These are phyloP conservation scores for Anguilla rostrata DNA, from an alignment of 2,113 vertebrate genomes.

Conservation along the genomic window DNA sequence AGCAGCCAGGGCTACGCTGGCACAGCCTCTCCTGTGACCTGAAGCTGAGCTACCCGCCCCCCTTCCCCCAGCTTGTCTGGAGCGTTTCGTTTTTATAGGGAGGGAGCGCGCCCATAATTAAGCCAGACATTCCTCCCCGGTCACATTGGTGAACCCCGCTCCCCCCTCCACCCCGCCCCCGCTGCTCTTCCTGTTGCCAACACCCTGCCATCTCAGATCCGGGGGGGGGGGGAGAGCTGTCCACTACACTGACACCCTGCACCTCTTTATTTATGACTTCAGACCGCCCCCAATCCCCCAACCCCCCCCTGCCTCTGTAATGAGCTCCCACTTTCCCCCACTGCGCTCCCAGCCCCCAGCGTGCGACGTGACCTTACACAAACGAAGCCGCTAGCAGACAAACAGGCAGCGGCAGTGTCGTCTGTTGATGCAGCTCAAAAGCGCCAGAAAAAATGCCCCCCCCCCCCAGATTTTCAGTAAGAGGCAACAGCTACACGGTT, in stretches of 20 bases:
- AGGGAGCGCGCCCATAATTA: conserved; percentile 70
- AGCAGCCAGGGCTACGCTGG: conserved; percentile 37
- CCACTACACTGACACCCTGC: conserved; percentile 49
- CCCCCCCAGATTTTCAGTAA: not conserved
- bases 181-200: conserved; percentile 39
- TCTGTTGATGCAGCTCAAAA: not conserved
- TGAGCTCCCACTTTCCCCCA: conserved; percentile 43
- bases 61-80: conserved; percentile 46
- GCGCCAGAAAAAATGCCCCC: not conserved
- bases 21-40: conserved; percentile 56
- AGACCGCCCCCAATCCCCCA: conserved; percentile 32
- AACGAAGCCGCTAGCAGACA: conserved; percentile 36
- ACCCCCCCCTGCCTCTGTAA: conserved; percentile 33
- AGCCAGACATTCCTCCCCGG: conserved; percentile 65
- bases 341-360: conserved; percentile 19
- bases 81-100: conserved; percentile 62
- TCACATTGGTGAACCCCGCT: conserved; percentile 53
- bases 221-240: conserved; percentile 52
- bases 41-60: conserved; percentile 40
- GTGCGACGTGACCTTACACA: conserved; percentile 47
- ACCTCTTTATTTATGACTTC: conserved; percentile 45
- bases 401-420: not conserved
- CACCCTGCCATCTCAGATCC: conserved; percentile 45
- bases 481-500: not conserved
- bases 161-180: not conserved